Evolutionary conservation across 2,888 invertebrate species (phyloP).

Genomic region (Macrosiphum euphorbiae): DNA sequence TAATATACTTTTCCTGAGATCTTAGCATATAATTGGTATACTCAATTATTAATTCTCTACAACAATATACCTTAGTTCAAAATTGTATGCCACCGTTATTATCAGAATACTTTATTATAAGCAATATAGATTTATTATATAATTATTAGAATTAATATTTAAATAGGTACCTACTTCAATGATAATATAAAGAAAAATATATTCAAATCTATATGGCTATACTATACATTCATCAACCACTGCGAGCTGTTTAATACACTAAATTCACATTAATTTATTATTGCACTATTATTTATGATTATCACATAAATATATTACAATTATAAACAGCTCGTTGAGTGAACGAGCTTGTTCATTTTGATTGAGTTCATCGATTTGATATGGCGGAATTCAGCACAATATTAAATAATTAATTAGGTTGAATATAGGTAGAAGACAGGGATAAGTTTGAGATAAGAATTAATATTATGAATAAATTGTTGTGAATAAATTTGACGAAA

Average conservation of each 20-base stretch:
- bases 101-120: neutral
- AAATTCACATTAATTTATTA: neutral
- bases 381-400: neutral
- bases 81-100: neutral
- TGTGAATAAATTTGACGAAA: neutral
- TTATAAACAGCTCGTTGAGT: neutral
- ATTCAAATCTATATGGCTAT: neutral
- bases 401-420: neutral
- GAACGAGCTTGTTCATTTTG: neutral
- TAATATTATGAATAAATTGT: neutral
- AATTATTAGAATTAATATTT: neutral
- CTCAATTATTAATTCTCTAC: neutral
- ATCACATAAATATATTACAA: neutral
- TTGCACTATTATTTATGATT: neutral
- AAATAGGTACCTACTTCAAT: neutral
- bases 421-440: neutral
- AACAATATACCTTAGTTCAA: neutral
- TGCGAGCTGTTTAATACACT: neutral
- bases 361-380: neutral
- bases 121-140: neutral
- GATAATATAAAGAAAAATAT: neutral
- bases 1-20: neutral
- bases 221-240: neutral
- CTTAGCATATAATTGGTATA: neutral
- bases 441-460: neutral